These are phyloP conservation scores for Hylyphantes graminicola DNA, from an alignment of 1,140 invertebrate species.

Conservation along the genomic window DNA sequence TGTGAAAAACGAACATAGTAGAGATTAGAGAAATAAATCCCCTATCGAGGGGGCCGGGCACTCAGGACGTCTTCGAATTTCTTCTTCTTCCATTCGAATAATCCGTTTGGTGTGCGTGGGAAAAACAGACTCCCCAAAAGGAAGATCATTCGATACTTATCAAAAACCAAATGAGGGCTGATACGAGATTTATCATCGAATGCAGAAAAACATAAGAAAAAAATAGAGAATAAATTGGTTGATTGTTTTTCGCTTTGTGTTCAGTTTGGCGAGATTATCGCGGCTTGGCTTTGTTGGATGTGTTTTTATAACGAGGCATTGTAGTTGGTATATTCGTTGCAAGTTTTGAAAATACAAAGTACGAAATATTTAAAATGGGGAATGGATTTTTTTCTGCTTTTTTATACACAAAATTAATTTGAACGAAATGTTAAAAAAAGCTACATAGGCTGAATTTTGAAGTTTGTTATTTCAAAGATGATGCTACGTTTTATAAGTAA, in stretches of 20 bases:
- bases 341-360: too few relatives aligned
- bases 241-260: constrained; percentile 35
- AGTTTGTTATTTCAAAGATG: too few relatives aligned
- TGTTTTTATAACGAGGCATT: background rate
- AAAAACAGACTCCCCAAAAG: constrained; percentile 42
- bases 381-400: too few relatives aligned
- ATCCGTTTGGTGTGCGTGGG: constrained; percentile 45
- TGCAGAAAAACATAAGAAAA: constrained; percentile 5
- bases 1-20: too few relatives aligned
- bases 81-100: constrained; percentile 21
- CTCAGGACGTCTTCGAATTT: too few relatives aligned
- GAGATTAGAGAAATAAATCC: too few relatives aligned
- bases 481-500: too few relatives aligned
- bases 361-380: too few relatives aligned
- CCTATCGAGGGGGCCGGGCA: too few relatives aligned
- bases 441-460: too few relatives aligned
- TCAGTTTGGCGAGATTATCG: constrained; percentile 28
- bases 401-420: too few relatives aligned
- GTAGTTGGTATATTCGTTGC: background rate
- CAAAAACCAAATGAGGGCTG: constrained; percentile 33
- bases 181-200: constrained; percentile 45
- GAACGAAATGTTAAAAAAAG: too few relatives aligned
- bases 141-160: constrained; percentile 58
- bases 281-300: background rate
- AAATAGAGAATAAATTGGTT: constrained; percentile 10